A percentile compares a stretch with the other conserved stretches of the same genome.
phyloP scores from a whole-genome alignment of 2,888 invertebrate species.

The Calephelis perditalis region DNA sequence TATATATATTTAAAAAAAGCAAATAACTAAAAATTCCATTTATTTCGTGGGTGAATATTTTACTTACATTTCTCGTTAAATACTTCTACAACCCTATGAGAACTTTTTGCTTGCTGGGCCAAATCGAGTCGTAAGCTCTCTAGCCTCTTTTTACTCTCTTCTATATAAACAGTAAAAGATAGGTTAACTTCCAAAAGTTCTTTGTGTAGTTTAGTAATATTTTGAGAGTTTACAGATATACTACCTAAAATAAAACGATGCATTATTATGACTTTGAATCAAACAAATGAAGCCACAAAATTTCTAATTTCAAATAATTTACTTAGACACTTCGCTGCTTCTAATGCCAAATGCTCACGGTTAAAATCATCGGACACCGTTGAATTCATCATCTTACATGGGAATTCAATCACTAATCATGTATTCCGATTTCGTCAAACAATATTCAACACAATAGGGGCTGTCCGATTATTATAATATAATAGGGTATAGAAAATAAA shows the following conservation, averaged over 20 bases:
- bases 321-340: constrained; percentile 61
- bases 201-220: constrained; percentile 54
- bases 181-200: constrained; percentile 69
- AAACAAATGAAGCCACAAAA: constrained; percentile 9
- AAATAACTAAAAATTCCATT: no score
- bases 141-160: constrained; percentile 58
- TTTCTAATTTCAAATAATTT: constrained; percentile 67
- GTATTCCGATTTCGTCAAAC: constrained; percentile 4
- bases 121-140: constrained; percentile 47
- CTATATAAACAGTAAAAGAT: constrained; percentile 60
- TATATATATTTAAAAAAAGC: no score
- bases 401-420: constrained; percentile 28
- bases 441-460: background rate
- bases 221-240: constrained; percentile 52
- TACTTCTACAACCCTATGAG: constrained; percentile 59
- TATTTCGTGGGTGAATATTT: no score
- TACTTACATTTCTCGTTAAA: constrained; percentile 56
- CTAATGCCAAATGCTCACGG: constrained; percentile 57
- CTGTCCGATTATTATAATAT: no score
- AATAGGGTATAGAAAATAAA: no score
- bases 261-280: constrained; percentile 21
- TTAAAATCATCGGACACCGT: constrained; percentile 58
- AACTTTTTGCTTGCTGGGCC: constrained; percentile 54
- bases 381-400: constrained; percentile 65
- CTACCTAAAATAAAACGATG: constrained; percentile 56